Evolutionary conservation across 2,113 vertebrate species (phyloP), one percentile per base, ranked within the genome.

Genomic region (Tragelaphus imberbis): DNA sequence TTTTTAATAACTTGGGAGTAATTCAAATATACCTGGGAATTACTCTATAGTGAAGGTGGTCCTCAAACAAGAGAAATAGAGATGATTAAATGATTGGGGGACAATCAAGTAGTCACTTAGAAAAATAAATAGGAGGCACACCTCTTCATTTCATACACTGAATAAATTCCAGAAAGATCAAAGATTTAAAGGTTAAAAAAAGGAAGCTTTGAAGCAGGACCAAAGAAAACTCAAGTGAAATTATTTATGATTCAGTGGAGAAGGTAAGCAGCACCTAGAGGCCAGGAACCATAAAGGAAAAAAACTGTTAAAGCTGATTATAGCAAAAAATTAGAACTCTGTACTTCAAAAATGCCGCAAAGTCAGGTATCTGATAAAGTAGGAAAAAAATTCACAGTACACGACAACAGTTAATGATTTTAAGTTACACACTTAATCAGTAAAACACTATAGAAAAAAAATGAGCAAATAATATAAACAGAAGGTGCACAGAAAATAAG

Each of bases 131-230:
- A 47, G 21, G 21, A 65, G 55, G 2, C 58, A 91, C 7, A 25
- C 7, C 21, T 58, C 33, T 86, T 90, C 49, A 40, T 9, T 75
- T 88, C 23, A 63, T 63, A 80, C 53, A 53, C 25, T 82, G 84
- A 81, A 95, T 88, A 55, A 93, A 91, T 75, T 82, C 33, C 68
- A 88, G 36, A 79, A 44, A 25, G 25, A 91, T 49, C 17, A 85
- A 89, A 95, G 30, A 88, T 56, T 93, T 91, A 91, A 65, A 95
- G 53, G 33, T 53, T 80, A 77, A 90, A 84, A 84, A 68, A 92
- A 84, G 75, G 30, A 97, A 91, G 28, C 53, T 80, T 40, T 88
- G n/a, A 81, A 91, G 91, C 2, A 63, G 27, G 49, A 91, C 88
- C 47, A 71, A 80, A 84, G 28, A 86, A 85, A 84, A 94, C 3